These are phyloP conservation scores for Corynorhinus townsendii DNA, from an alignment of 2,113 vertebrate genomes.

Conservation along the genomic window DNA sequence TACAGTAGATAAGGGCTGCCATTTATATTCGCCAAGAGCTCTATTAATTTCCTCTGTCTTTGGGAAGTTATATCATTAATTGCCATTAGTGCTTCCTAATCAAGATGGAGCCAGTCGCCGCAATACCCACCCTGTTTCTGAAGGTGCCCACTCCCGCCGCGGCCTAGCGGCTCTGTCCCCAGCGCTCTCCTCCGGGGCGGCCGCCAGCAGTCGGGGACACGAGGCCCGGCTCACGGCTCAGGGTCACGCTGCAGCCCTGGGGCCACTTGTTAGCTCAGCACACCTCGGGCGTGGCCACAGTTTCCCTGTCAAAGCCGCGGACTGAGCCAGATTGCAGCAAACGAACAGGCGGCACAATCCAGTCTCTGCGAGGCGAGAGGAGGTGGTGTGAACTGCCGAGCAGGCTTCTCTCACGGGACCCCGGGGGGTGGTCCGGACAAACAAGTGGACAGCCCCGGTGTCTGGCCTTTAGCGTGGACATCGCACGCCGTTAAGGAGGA, in stretches of 20 bases:
- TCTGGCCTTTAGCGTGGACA: fast-evolving
- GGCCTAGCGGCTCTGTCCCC: not conserved
- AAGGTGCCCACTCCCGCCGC: constrained; percentile 34
- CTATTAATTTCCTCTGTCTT: constrained; percentile 47
- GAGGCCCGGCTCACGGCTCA: not conserved
- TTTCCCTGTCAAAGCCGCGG: not conserved
- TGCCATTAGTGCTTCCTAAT: constrained; percentile 59
- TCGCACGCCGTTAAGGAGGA: fast-evolving
- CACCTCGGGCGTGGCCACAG: not conserved
- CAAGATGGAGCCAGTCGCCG: constrained; percentile 53
- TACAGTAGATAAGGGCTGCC: constrained; percentile 23
- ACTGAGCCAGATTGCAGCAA: not conserved
- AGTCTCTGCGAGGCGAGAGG: not conserved
- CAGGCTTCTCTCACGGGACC: not conserved
- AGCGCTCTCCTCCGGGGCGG: not conserved
- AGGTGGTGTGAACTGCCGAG: not conserved
- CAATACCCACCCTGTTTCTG: constrained; percentile 59
- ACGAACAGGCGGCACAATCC: not conserved
- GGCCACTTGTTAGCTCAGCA: not conserved
- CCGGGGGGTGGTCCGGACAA: not conserved
- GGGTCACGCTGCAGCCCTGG: not conserved
- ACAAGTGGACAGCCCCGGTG: no score
- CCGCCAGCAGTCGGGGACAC: not conserved
- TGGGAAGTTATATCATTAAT: constrained; percentile 59
- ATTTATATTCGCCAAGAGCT: constrained; percentile 30